These are phyloP conservation scores for Solenodon paradoxus DNA, from an alignment of 2,113 vertebrate species.

Conservation along the genomic window DNA sequence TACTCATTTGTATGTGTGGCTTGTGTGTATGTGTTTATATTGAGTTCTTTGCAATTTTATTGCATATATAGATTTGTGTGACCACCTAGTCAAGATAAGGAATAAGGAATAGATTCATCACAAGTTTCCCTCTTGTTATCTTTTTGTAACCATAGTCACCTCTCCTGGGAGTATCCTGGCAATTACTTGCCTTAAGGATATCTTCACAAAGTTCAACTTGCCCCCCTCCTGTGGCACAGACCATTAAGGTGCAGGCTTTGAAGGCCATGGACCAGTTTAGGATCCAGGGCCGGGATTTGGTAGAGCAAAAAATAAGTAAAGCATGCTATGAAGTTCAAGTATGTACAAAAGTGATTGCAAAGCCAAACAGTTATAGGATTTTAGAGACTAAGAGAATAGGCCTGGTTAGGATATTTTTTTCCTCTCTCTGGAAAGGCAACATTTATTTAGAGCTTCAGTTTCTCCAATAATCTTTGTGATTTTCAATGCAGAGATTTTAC, in stretches of 20 bases:
- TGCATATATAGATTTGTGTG: neutral
- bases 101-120: neutral
- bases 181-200: too few species aligned
- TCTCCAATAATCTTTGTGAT: neutral
- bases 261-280: too few species aligned
- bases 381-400: neutral
- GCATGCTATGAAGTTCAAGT: too few species aligned
- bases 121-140: neutral
- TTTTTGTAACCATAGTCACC: neutral
- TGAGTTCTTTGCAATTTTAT: neutral
- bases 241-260: too few species aligned
- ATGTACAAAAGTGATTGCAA: neutral
- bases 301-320: too few species aligned
- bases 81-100: neutral
- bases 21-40: neutral
- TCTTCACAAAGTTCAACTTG: too few species aligned
- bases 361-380: neutral
- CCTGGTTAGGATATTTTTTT: too few species aligned
- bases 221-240: too few species aligned
- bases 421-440: neutral
- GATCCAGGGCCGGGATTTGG: too few species aligned
- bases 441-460: neutral
- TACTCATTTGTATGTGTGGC: neutral
- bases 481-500: neutral
- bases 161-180: too few species aligned